Conservation (phyloP, 53 echinoderm and acorn worm genomes). For the Henricia sp. region DNA sequence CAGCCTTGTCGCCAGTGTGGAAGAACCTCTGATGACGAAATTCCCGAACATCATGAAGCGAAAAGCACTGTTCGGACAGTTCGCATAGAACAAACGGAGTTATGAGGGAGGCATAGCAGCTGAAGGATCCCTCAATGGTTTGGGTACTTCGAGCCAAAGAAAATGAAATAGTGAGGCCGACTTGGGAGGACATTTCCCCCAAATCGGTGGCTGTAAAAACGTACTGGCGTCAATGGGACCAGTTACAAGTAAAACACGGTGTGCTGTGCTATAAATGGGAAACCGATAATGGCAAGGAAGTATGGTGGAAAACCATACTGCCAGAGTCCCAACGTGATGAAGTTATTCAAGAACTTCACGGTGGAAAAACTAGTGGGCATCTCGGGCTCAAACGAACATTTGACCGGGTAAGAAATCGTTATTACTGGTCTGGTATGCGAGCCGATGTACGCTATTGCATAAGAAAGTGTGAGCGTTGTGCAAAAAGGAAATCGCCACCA, state of each 20-base stretch:
- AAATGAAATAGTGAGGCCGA: not conserved
- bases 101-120: not conserved
- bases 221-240: slow-evolving; percentile 20
- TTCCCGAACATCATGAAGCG: not conserved
- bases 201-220: not conserved
- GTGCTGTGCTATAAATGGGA: slow-evolving; percentile 13
- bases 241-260: not conserved
- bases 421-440: not conserved
- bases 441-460: slow-evolving; percentile 5
- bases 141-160: not conserved
- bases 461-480: slow-evolving; percentile 31
- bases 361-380: slow-evolving; percentile 21
- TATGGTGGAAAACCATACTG: not conserved
- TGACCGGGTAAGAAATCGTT: slow-evolving; percentile 5
- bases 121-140: not conserved
- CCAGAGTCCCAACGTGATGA: not conserved
- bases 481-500: slow-evolving; percentile 31
- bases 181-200: not conserved
- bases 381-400: slow-evolving; percentile 13
- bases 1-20: not conserved
- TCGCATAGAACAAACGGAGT: not conserved
- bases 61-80: not conserved
- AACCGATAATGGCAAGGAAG: not conserved
- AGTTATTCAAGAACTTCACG: slow-evolving; percentile 17
- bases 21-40: not conserved